Conservation (phyloP, 2,888 invertebrate genomes). For the Microplitis manilae region DNA sequence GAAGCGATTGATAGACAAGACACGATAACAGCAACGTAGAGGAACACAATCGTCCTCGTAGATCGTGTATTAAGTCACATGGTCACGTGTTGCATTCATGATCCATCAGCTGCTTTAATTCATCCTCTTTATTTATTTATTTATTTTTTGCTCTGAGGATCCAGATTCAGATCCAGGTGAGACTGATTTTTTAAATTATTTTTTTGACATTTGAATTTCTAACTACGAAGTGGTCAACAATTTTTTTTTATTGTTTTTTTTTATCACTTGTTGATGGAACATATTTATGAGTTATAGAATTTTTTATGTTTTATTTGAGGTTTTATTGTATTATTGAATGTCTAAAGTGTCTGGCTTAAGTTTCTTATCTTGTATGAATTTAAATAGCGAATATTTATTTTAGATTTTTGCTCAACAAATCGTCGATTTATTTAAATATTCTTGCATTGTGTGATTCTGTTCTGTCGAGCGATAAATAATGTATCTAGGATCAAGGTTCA, state of each 20-base stretch:
- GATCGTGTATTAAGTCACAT: slow-evolving; percentile 1
- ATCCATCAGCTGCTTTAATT: slow-evolving; percentile 2
- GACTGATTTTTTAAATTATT: too few species aligned
- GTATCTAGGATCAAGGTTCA: slow-evolving; percentile 56
- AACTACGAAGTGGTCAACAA: too few species aligned
- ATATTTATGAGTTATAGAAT: too few species aligned
- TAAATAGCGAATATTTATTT: not conserved
- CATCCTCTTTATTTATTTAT: not conserved
- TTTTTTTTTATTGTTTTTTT: too few species aligned
- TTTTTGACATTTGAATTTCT: too few species aligned
- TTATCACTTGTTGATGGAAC: too few species aligned
- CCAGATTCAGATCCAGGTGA: not conserved
- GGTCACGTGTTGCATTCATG: slow-evolving; percentile 7
- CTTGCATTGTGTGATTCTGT: slow-evolving; percentile 27
- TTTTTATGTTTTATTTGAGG: too few species aligned
- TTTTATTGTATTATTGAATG: too few species aligned
- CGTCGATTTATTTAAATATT: slow-evolving; percentile 3
- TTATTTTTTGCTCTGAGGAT: not conserved
- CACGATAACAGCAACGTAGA: not conserved
- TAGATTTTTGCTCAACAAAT: not conserved
- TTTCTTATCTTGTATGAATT: not conserved
- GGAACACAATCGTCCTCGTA: not conserved
- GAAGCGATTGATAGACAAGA: not conserved
- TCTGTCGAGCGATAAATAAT: slow-evolving; percentile 52
- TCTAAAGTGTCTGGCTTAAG: not conserved